Conservation (phyloP, 2,113 vertebrate species). For the Stegostoma tigrinum region DNA sequence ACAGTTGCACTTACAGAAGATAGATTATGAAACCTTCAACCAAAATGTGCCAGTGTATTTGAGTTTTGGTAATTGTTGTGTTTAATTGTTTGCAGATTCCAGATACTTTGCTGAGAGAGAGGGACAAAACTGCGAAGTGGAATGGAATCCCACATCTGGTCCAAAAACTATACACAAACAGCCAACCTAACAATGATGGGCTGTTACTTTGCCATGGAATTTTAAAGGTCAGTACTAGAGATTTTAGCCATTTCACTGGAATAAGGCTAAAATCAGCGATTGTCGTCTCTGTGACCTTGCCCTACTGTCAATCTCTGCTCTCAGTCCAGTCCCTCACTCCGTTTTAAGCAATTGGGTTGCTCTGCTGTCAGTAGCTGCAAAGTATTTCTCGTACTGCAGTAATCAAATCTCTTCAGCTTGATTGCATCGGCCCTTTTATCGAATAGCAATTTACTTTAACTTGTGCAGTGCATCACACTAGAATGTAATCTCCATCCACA, state of each 20-base stretch:
- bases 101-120: slow-evolving; percentile 76
- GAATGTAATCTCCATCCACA: not conserved
- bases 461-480: not conserved
- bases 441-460: not conserved
- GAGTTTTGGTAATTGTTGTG: not conserved
- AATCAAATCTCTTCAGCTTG: not conserved
- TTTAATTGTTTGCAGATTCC: slow-evolving; percentile 63
- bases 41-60: not conserved
- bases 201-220: slow-evolving; percentile 82
- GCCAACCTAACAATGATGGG: slow-evolving; percentile 83
- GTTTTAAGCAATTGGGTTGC: not conserved
- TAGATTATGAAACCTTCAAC: not conserved
- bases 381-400: not conserved
- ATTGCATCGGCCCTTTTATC: not conserved
- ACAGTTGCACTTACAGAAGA: not conserved
- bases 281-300: not conserved
- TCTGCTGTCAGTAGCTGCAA: not conserved
- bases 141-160: slow-evolving; percentile 85
- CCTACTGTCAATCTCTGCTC: not conserved
- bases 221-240: slow-evolving; percentile 70
- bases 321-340: not conserved
- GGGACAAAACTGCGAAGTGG: slow-evolving; percentile 89
- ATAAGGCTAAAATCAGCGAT: not conserved
- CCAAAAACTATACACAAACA: slow-evolving; percentile 80
- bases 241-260: not conserved